Percentiles rank a stretch among this genome's conserved stretches.
These are phyloP conservation scores for Phyllostomus discolor DNA, from an alignment of 2,113 vertebrate species.

Conservation along the genomic window DNA sequence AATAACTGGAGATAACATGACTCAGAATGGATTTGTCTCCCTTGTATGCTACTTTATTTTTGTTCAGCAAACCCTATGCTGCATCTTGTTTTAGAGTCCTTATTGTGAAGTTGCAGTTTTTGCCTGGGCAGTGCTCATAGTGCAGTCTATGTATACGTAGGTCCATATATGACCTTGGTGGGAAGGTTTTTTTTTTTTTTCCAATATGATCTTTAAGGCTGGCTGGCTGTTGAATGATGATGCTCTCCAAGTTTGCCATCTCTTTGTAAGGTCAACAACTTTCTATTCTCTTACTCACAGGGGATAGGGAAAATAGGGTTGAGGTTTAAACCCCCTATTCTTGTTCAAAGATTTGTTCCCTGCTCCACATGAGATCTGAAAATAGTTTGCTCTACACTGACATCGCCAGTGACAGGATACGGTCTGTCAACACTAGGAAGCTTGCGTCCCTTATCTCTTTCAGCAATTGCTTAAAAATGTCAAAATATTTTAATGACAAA, in stretches of 20 bases:
- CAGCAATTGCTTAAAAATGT: background rate
- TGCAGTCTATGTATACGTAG: background rate
- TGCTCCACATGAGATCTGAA: background rate
- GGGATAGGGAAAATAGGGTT: background rate
- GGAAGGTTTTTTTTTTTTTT: background rate
- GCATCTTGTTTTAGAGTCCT: background rate
- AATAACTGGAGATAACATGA: background rate
- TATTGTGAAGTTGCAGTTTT: background rate
- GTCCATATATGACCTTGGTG: background rate
- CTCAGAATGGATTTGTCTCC: background rate
- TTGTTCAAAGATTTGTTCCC: background rate
- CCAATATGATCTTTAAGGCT: background rate
- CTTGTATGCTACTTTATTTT: background rate
- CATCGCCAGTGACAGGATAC: background rate
- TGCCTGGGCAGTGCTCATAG: background rate
- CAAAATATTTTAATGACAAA: background rate
- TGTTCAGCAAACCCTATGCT: background rate
- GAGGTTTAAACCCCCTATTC: background rate
- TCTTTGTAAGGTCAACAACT: background rate
- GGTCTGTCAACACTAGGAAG: background rate
- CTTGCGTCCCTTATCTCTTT: background rate
- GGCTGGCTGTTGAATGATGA: background rate
- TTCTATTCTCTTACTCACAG: background rate
- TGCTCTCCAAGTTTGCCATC: background rate
- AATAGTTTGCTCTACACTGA: background rate